Base-by-base conservation (phyloP, 2,113 vertebrate species). In the Neofelis nebulosa region DNA sequence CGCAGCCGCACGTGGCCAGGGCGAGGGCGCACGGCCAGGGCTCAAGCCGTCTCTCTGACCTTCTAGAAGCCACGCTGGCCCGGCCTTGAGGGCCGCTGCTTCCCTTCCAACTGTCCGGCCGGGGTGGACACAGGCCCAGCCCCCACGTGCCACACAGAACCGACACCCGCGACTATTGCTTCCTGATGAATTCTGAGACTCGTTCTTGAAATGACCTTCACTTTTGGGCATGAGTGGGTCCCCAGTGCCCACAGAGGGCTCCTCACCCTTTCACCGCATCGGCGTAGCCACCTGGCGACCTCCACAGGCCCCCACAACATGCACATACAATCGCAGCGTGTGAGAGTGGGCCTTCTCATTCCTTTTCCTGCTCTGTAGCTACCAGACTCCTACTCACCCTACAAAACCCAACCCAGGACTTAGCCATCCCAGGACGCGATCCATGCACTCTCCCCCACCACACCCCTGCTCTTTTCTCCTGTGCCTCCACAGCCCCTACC, bases 241-340 rank as follows among this genome's bases (percentile, higher is more conserved):
- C 66, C 33, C 7, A 0, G 74, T 45, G 68, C 45, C 82, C 88
- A 23, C 45, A 21, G 18, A 27, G 88, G 13, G 71, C 1, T 66
- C 61, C 9, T 3, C n/a, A 29, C 38, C 11, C 89, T 48, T 31
- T 25, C 3, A 0, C 2, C 76, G 65, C 78, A 5, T 14, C 16
- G 4, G 36, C 0, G 9, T 2, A 6, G n/a, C n/a, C 29, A 14
- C 8, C 15, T 0, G 19, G 55, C 15, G 36, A 6, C 33, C 15
- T n/a, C 11, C 73, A 12, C 1, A 11, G 18, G 14, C 4, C 66
- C 61, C 36, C 38, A 29, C 0, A 1, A 36, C 38, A 15, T 5
- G 25, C 38, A 29, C 11, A 1, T 0, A 2, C 8, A 38, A 21
- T 18, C 66, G 19, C 7, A 10, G 23, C 3, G 18, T 3, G 50